These are phyloP conservation scores for Pardalotus punctatus DNA, from an alignment of 2,113 vertebrate species.

Conservation along the genomic window DNA sequence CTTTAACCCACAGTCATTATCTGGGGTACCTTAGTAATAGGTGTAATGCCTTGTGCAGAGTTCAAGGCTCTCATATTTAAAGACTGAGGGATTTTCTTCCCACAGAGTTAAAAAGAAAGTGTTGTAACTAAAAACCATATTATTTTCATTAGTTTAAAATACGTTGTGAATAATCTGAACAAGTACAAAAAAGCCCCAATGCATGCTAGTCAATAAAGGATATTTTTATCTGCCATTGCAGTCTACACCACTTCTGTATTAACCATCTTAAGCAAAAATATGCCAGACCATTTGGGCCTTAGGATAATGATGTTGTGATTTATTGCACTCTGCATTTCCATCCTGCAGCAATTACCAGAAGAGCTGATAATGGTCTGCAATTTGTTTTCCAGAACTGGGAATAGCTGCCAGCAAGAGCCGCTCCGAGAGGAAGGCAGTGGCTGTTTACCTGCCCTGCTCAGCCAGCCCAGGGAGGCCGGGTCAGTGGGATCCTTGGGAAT, in stretches of 20 bases:
- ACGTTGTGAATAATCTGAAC: background rate
- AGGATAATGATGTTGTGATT: conserved; percentile 54
- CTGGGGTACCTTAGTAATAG: background rate
- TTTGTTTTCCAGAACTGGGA: conserved; percentile 47
- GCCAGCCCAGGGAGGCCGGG: background rate
- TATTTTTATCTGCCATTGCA: background rate
- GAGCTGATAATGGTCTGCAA: conserved; percentile 56
- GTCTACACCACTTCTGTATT: background rate
- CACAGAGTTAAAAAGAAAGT: background rate
- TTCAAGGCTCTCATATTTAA: background rate
- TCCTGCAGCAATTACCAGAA: conserved; percentile 58
- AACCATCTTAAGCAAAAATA: conserved; percentile 28
- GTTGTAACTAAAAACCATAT: background rate
- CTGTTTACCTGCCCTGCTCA: background rate
- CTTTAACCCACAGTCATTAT: background rate
- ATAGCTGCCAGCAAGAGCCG: background rate
- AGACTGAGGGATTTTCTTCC: background rate
- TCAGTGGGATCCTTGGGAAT: background rate
- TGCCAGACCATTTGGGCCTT: conserved; percentile 5
- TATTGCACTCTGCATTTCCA: background rate
- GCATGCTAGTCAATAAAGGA: background rate
- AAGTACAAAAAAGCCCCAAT: background rate
- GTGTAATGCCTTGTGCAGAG: background rate
- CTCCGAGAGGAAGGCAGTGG: background rate
- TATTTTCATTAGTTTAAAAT: background rate